Conservation (phyloP, 2,888 invertebrate species). For the Hypercompe scribonia region DNA sequence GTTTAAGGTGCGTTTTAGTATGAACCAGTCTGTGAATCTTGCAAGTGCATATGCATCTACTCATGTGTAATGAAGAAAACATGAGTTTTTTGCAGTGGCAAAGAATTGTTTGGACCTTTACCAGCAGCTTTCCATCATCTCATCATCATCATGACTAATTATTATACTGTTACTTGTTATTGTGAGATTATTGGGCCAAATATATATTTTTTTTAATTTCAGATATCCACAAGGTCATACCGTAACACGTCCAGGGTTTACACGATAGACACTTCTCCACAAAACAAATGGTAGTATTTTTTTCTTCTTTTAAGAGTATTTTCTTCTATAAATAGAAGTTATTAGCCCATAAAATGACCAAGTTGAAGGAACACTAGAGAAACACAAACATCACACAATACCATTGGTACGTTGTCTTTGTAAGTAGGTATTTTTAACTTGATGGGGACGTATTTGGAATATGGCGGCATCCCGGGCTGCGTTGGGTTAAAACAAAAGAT, state of each 20-base stretch:
- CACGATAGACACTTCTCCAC: neutral
- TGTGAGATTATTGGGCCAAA: neutral
- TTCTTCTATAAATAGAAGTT: slow-evolving; percentile 4
- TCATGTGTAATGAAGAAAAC: neutral
- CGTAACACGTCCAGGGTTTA: neutral
- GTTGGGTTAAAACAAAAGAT: neutral
- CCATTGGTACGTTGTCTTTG: neutral
- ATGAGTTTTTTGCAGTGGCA: neutral
- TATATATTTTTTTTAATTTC: neutral
- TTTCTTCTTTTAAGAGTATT: neutral
- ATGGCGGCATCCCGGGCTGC: neutral
- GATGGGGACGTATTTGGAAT: neutral
- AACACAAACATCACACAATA: slow-evolving; percentile 5
- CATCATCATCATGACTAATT: neutral
- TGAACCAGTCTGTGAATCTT: neutral
- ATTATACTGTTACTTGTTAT: too few species aligned
- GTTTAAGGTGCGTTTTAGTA: slow-evolving; percentile 37
- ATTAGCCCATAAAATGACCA: slow-evolving; percentile 16
- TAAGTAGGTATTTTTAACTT: slow-evolving; percentile 1
- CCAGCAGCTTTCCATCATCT: neutral
- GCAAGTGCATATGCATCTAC: neutral
- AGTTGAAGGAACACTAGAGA: neutral
- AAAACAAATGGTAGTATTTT: neutral
- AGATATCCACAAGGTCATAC: neutral
- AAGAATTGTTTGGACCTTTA: neutral